Conservation (phyloP, 2,797 vertebrate genomes). For the Danio kyathit region DNA sequence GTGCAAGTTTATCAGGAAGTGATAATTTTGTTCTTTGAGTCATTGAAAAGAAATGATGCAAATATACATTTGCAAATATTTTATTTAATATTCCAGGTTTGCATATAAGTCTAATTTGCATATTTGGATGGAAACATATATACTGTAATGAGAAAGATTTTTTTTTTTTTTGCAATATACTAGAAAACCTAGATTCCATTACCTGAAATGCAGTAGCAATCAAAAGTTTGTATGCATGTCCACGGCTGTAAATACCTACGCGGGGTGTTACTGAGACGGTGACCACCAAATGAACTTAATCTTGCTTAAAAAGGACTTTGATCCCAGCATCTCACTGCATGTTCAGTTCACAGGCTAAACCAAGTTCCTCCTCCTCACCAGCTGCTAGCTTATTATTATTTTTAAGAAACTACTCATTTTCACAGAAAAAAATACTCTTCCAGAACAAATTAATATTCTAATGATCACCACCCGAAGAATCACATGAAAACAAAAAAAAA, state of each 20-base stretch:
- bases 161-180: too few relatives aligned
- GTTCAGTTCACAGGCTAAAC: neutral
- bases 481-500: neutral
- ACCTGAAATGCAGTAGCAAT: too few relatives aligned
- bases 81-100: too few relatives aligned
- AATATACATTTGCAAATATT: too few relatives aligned
- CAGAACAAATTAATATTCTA: neutral
- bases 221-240: neutral
- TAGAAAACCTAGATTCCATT: too few relatives aligned
- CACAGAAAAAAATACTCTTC: neutral
- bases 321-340: neutral
- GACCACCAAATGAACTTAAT: neutral
- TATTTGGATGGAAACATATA: too few relatives aligned
- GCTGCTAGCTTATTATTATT: neutral
- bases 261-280: neutral
- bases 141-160: too few relatives aligned
- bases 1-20: too few relatives aligned
- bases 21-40: too few relatives aligned
- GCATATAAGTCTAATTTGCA: too few relatives aligned
- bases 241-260: neutral
- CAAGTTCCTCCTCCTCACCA: slow-evolving; percentile 14
- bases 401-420: neutral
- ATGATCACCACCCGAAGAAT: neutral
- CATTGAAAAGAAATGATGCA: too few relatives aligned
- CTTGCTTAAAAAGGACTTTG: slow-evolving; percentile 4